Base-by-base conservation (phyloP, 1,140 invertebrate species). In the Sycophila sp. region DNA sequence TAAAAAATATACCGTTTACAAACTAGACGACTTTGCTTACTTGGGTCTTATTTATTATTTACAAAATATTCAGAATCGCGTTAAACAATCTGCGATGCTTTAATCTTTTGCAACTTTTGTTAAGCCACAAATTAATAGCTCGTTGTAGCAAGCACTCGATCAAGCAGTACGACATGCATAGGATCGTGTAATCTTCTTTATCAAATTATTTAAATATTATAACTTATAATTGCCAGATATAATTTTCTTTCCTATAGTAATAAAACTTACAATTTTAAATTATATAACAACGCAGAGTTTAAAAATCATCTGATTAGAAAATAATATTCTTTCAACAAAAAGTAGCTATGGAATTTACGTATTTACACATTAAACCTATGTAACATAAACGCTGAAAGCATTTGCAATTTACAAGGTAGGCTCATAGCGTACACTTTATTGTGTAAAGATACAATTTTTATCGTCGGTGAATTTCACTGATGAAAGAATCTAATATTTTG, bases 1-100 rank as follows among this genome's bases (percentile, higher is more conserved):
- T 79, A 79, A 77, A 79, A 80, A 80, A 80, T 75, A 76, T 73
- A 71, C 24, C 62, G 68, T 69, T 66, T 34, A 68, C 71, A 72
- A 63, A 32, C 69, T 77, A 71, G n/a, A 53, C 49, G 38, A 66
- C 17, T 38, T 69, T 69, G 68, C 53, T 30, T 34, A 62, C 40
- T 71, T 63, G 11, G 17, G 28, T 51, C 11, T n/a, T 58, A 32
- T 36, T 15, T 55, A 32, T 45, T 78, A 78, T 81, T 73, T 80
- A 79, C 75, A 79, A 74, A 66, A 36, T 19, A 69, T 53, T 56
- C 47, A 66, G 49, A 49, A 49, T 59, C 47, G 28, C 26, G 17
- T 22, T 55, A 71, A 63, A 28, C 58, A 40, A 22, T 34, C 24
- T 40, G 47, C 34, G 19, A n/a, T 42, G 28, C 49, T 19, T 42